phyloP scores from a whole-genome alignment of 2,888 invertebrate genomes.

The Ormia ochracea region DNA sequence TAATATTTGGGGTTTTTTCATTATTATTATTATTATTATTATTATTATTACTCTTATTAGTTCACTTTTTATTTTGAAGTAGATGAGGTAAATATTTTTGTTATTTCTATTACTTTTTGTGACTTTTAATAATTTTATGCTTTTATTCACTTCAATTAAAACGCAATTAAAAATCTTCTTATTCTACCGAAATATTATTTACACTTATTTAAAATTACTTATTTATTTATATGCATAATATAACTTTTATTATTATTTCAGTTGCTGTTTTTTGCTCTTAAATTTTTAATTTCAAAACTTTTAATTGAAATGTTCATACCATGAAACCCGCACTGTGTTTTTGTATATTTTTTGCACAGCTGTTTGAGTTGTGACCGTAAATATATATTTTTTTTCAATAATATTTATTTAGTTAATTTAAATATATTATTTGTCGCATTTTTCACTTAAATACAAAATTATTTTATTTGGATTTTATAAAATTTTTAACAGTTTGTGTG shows the following conservation, averaged over 20 bases:
- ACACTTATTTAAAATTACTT: constrained; percentile 16
- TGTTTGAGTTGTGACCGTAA: constrained; percentile 50
- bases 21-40: too few relatives aligned
- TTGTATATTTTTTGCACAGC: constrained; percentile 48
- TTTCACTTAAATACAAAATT: not conserved
- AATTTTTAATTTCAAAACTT: constrained; percentile 6
- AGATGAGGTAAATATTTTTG: not conserved
- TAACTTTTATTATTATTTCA: not conserved
- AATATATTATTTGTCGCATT: not conserved
- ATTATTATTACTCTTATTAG: too few relatives aligned
- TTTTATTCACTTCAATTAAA: constrained; percentile 35
- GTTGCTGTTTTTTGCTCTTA: too few relatives aligned
- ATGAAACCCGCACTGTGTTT: constrained; percentile 23
- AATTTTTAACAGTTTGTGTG: not conserved
- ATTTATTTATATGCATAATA: constrained; percentile 26
- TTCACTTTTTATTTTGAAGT: not conserved
- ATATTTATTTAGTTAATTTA: constrained; percentile 5
- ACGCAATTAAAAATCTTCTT: constrained; percentile 35
- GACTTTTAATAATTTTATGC: not conserved
- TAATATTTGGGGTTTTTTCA: not conserved
- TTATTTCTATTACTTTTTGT: not conserved
- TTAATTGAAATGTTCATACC: constrained; percentile 28
- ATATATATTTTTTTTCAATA: not conserved
- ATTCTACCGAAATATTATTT: not conserved
- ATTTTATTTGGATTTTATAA: not conserved